Conservation (phyloP, 2,113 vertebrate species). For the Calyptommatus sinebrachiatus region DNA sequence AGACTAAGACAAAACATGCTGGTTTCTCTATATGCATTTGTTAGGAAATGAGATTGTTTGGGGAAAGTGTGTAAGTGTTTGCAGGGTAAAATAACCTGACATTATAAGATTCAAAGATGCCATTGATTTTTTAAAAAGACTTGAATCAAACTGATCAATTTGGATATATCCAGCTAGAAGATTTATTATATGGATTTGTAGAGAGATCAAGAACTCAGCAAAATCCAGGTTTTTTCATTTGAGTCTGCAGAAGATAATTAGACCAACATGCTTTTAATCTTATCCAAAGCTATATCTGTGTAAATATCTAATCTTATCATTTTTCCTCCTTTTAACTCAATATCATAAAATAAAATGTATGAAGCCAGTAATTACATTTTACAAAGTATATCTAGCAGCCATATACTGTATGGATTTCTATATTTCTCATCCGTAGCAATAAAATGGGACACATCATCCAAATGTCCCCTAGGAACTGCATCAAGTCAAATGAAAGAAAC, state of each 20-base stretch:
- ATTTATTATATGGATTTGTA: slow-evolving; percentile 27
- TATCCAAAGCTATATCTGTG: slow-evolving; percentile 21
- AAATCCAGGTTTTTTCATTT: slow-evolving; percentile 38
- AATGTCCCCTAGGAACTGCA: slow-evolving; percentile 24
- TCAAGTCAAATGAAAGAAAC: slow-evolving; percentile 34
- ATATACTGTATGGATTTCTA: slow-evolving; percentile 43
- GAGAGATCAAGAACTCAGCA: slow-evolving; percentile 29
- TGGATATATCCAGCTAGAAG: slow-evolving; percentile 22
- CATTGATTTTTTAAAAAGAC: slow-evolving; percentile 35
- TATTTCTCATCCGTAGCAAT: slow-evolving; percentile 41
- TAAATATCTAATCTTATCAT: slow-evolving; percentile 46
- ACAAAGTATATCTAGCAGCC: slow-evolving; percentile 33
- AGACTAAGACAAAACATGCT: background rate
- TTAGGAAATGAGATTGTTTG: slow-evolving; percentile 6
- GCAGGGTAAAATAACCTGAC: slow-evolving; percentile 22
- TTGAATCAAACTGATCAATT: slow-evolving; percentile 34
- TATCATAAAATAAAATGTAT: slow-evolving; percentile 49
- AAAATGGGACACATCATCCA: slow-evolving; percentile 35
- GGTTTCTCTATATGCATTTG: background rate
- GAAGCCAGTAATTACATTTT: slow-evolving; percentile 40
- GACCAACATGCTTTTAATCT: slow-evolving; percentile 30
- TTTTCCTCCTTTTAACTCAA: slow-evolving; percentile 26
- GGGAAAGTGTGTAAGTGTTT: background rate
- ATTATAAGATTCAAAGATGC: slow-evolving; percentile 21
- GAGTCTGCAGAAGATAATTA: slow-evolving; percentile 17